Base-by-base conservation (phyloP, 2,888 invertebrate species). In the Sinhomidia bicolor region DNA sequence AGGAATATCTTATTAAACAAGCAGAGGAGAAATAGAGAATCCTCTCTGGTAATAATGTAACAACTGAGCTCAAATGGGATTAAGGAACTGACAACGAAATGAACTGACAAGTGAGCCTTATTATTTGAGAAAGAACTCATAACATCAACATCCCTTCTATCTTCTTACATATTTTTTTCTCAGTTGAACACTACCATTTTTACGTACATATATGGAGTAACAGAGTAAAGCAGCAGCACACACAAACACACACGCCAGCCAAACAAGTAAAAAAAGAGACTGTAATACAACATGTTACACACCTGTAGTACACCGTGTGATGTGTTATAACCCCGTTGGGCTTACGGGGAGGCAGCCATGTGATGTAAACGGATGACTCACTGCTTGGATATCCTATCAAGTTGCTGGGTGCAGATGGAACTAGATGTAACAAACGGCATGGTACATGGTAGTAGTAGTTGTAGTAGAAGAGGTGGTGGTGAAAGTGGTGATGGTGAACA, bases 281-380 rank as follows among this genome's bases (percentile, higher is more conserved):
- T 51, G 68, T 41, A n/a, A 26, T 47, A 47, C 14, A 51, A 23
- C 47, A 65, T 54, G 74, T 54, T 41, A 62, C 79, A 60, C 85
- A 92, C 92, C 91, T 90, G 85, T 91, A 92, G 88, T 92, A 92
- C 32, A 92, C 89, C 7, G 91, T 91, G 76, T 90, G 90, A 85
- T 92, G 91, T 5, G 89, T 90, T 20, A 92, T 79, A 85, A 89
- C 87, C 20, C 92, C 92, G 82, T 91, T 91, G 62, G 90, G 89
- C 51, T 90, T 89, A 20, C 88, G 65, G 6, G 92, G 91, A 82
- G 83, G 89, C 44, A 90, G 76, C 92, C 92, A 92, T 85, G 90
- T 91, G 23, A 92, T 84, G 83, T 89, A 92, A 83, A 91, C 89
- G 54, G 91, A 91, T 32, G 89, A 90, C 82, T 92, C 91, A 29